These are phyloP conservation scores for Apostichopus parvimensis DNA, from an alignment of 35 echinoderm and acorn worm species.

Conservation along the genomic window DNA sequence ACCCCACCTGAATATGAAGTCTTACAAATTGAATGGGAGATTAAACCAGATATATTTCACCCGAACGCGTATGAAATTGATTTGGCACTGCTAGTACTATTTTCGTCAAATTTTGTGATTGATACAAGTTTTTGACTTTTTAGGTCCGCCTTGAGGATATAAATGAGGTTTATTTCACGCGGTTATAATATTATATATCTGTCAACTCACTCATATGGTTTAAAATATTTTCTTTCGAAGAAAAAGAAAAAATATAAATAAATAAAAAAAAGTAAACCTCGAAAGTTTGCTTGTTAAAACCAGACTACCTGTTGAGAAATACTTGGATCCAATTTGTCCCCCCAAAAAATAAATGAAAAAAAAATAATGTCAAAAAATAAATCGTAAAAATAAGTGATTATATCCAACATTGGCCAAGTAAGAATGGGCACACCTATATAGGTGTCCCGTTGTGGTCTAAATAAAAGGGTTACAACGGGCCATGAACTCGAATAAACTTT, in stretches of 20 bases:
- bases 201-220: not conserved
- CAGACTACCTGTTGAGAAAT: not conserved
- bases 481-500: not conserved
- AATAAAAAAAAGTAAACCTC: not conserved
- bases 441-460: not conserved
- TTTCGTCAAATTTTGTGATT: slow-evolving; percentile 10
- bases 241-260: not conserved
- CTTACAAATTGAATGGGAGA: not conserved
- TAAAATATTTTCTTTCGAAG: not conserved
- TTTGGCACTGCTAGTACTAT: not conserved
- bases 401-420: not conserved
- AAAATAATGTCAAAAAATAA: not conserved
- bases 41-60: not conserved
- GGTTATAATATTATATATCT: too few species aligned
- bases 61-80: not conserved
- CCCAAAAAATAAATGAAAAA: not conserved
- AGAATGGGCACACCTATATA: not conserved
- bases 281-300: not conserved
- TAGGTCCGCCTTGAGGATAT: not conserved
- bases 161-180: not conserved
- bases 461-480: not conserved
- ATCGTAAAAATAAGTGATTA: not conserved
- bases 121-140: not conserved
- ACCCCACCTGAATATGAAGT: not conserved
- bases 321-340: not conserved